Evolutionary conservation across 2,888 invertebrate genomes (phyloP).

Genomic region (Machimus atricapillus): DNA sequence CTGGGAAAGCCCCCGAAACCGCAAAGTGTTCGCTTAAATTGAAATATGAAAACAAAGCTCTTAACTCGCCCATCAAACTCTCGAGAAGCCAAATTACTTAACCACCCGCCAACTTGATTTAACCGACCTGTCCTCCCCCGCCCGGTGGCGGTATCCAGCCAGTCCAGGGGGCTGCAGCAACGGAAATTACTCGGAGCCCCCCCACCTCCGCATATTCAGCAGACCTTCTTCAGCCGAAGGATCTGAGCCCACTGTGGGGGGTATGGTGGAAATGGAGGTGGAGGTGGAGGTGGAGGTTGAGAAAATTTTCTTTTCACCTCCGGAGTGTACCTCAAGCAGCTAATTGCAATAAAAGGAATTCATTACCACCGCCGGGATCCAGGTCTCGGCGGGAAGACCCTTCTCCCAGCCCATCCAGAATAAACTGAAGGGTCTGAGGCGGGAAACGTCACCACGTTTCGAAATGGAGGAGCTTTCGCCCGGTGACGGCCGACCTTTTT

Average conservation of each 20-base stretch:
- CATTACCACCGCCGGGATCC: conserved; percentile 1
- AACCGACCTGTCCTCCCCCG: not conserved
- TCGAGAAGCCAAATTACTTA: conserved; percentile 16
- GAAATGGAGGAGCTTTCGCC: conserved; percentile 15
- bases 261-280: not conserved
- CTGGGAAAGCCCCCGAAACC: not conserved
- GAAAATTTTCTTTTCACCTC: not conserved
- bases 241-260: not conserved
- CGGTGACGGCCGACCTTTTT: conserved; percentile 7
- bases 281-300: not conserved
- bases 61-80: conserved; percentile 22
- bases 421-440: not conserved
- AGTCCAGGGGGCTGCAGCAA: not conserved
- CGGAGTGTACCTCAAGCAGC: conserved; percentile 9
- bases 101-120: conserved; percentile 26
- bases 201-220: not conserved
- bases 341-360: conserved; percentile 31
- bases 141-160: not conserved
- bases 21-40: conserved; percentile 5
- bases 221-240: not conserved
- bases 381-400: not conserved
- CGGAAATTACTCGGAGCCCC: not conserved
- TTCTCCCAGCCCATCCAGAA: not conserved
- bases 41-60: conserved; percentile 28
- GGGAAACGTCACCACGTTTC: conserved; percentile 13